Conservation (phyloP, 2,797 vertebrate genomes). For the Oreonectes daqikongensis region DNA sequence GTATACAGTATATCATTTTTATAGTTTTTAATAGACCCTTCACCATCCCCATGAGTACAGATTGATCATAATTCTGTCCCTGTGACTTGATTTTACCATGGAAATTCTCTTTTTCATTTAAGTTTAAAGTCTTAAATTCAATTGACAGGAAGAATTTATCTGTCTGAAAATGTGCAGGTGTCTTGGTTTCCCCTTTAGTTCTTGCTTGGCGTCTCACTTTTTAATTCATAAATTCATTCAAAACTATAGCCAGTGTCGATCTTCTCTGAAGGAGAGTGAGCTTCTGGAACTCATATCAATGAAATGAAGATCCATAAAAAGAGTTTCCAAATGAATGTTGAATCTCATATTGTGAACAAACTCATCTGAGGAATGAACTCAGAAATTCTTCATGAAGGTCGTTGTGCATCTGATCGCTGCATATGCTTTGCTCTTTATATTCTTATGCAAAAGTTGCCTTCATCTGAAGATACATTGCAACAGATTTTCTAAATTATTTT, state of each 20-base stretch:
- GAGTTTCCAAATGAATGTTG: background rate
- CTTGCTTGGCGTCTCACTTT: background rate
- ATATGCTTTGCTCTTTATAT: background rate
- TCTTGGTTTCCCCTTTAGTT: constrained; percentile 23
- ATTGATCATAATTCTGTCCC: background rate
- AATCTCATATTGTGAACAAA: background rate
- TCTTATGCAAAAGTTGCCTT: background rate
- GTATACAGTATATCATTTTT: background rate
- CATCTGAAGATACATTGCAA: constrained; percentile 20
- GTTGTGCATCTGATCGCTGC: background rate
- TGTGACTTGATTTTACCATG: background rate
- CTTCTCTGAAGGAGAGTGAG: background rate
- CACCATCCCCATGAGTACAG: background rate
- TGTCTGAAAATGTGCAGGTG: constrained; percentile 11
- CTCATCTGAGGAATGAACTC: background rate
- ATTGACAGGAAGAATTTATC: constrained; percentile 5
- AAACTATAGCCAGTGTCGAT: constrained; percentile 6
- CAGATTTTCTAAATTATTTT: constrained; percentile 26
- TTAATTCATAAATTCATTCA: constrained; percentile 14
- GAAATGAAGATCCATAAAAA: constrained; percentile 1
- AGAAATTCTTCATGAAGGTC: background rate
- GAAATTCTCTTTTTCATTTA: background rate
- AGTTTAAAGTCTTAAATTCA: constrained; percentile 13
- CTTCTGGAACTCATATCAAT: constrained; percentile 2
- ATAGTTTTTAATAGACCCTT: background rate